Conservation (phyloP, 2,888 invertebrate genomes). For the Tetragonisca angustula region DNA sequence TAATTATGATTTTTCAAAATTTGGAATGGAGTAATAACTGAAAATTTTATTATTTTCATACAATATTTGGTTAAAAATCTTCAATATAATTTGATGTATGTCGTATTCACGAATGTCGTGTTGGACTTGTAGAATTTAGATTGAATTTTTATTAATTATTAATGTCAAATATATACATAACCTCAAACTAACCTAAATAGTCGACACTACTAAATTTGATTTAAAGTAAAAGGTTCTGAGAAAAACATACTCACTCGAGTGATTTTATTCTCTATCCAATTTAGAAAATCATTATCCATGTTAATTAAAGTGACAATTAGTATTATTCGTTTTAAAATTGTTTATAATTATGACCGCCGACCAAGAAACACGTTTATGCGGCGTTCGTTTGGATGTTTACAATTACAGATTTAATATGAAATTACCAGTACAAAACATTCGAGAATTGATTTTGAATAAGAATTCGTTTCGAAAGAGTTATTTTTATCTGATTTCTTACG, state of each 20-base stretch:
- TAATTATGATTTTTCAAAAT: not conserved
- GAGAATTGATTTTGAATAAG: not conserved
- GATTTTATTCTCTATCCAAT: not conserved
- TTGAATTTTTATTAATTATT: constrained; percentile 10
- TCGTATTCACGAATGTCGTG: too few relatives aligned
- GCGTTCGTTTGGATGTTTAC: constrained; percentile 44
- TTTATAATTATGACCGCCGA: constrained; percentile 34
- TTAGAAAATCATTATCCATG: constrained; percentile 42
- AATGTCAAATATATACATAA: constrained; percentile 16
- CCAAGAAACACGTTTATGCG: constrained; percentile 42
- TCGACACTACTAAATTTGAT: constrained; percentile 9
- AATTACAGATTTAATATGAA: constrained; percentile 1
- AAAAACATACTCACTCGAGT: constrained; percentile 33
- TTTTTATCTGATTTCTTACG: not conserved
- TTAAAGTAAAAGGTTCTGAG: not conserved
- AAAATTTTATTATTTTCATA: not conserved
- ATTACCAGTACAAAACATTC: not conserved
- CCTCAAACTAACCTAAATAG: constrained; percentile 51
- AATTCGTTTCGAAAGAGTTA: not conserved
- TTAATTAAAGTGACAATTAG: constrained; percentile 44
- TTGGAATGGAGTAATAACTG: not conserved
- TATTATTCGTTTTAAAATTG: constrained; percentile 29
- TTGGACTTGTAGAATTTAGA: not conserved
- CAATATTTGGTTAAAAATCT: not conserved
- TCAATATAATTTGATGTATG: not conserved